A percentile compares a stretch with the other conserved stretches of the same genome.
Evolutionary conservation across 1,140 invertebrate species (phyloP).

Genomic region (Sycobia sp.): DNA sequence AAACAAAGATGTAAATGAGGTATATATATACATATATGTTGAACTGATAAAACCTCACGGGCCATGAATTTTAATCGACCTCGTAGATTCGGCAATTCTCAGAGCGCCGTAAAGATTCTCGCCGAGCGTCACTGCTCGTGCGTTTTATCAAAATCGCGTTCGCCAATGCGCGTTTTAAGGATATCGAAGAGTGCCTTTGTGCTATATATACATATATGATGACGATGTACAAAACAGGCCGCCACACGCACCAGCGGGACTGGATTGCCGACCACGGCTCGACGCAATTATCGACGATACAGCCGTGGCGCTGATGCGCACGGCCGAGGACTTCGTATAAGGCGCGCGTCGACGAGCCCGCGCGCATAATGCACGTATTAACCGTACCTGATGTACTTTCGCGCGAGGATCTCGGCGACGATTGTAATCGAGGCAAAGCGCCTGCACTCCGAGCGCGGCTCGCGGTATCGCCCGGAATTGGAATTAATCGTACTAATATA

Average conservation of each 20-base stretch:
- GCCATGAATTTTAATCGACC: neutral
- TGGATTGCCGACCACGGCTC: constrained; percentile 4
- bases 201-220: too few relatives aligned
- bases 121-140: too few relatives aligned
- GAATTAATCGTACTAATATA: neutral
- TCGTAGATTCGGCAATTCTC: constrained; percentile 6
- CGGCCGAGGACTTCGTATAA: neutral
- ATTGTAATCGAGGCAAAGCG: constrained; percentile 19
- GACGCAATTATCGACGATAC: constrained; percentile 26
- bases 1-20: too few relatives aligned
- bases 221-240: too few relatives aligned
- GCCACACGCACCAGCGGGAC: constrained; percentile 2
- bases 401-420: neutral
- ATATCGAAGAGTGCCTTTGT: constrained; percentile 2
- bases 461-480: neutral
- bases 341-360: neutral
- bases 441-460: neutral
- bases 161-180: neutral
- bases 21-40: too few relatives aligned
- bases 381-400: too few relatives aligned
- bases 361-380: too few relatives aligned
- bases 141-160: constrained; percentile 25
- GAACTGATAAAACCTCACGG: too few relatives aligned
- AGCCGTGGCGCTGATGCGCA: constrained; percentile 11
- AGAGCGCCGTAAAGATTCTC: too few relatives aligned